Conservation (phyloP, 2,888 invertebrate genomes). For the Drosophila cognata region DNA sequence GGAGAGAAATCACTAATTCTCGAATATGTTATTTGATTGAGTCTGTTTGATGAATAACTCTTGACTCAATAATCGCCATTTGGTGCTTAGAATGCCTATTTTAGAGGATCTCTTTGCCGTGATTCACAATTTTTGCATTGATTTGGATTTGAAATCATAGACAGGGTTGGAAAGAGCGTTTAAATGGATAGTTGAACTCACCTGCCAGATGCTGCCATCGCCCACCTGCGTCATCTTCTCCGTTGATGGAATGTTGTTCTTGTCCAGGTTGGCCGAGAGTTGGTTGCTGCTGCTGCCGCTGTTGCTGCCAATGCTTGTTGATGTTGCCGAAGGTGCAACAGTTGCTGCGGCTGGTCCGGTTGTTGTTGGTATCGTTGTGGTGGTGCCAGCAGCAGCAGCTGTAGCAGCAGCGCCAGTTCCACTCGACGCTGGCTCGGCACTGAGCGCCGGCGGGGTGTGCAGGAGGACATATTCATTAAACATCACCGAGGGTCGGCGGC, state of each 20-base stretch:
- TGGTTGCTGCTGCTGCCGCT: constrained; percentile 11
- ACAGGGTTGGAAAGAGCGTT: not conserved
- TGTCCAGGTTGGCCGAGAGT: constrained; percentile 69
- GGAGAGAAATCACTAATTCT: not conserved
- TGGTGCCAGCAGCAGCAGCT: constrained; percentile 22
- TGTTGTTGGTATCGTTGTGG: constrained; percentile 24
- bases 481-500: constrained; percentile 94
- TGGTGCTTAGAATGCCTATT: not conserved
- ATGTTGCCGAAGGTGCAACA: constrained; percentile 23
- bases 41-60: not conserved
- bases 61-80: not conserved
- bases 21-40: not conserved
- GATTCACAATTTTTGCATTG: not conserved
- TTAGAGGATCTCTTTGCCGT: not conserved
- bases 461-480: constrained; percentile 94
- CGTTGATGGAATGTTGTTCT: constrained; percentile 90
- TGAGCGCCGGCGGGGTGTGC: constrained; percentile 86
- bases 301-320: constrained; percentile 21
- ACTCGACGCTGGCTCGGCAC: constrained; percentile 67
- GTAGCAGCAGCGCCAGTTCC: constrained; percentile 24
- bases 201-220: constrained; percentile 90
- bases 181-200: constrained; percentile 64
- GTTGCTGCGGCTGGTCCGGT: constrained; percentile 14
- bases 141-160: not conserved
- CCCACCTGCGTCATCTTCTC: constrained; percentile 96